Evolutionary conservation across 2,113 vertebrate genomes (phyloP), one percentile per base, ranked within the genome.

Genomic region (Oreochromis aureus): DNA sequence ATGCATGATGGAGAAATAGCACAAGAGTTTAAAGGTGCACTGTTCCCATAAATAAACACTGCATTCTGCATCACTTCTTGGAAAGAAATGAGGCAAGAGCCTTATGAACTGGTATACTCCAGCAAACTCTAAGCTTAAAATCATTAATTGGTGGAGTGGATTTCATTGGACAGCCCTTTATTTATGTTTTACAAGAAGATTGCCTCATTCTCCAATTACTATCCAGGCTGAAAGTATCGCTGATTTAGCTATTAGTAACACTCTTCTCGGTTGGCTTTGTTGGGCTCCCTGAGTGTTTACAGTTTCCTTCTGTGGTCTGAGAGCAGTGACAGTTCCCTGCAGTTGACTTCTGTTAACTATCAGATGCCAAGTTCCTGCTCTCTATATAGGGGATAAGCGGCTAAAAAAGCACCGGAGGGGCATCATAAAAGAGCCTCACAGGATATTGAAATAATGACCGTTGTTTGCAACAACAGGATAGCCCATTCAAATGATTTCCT

Each of bases 391-490:
- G 63, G 63, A 91, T 89, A 90, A 55, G 32, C 16, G 69, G 83
- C 86, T 90, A 92, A 48, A 92, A 85, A 87, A 84, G 80, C 82
- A 71, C 86, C 1, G 10, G 53, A 7, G 87, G 91, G 90, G 87
- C 85, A 86, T 95, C 59, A 79, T 95, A 94, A 96, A 96, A 94
- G 39, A 89, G 82, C 92, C 76, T 92, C 73, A 85, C 92, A 93
- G 95, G 95, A 95, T 95, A 92, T 93, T 92, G 87, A 95, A 95
- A 93, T 95, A 96, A 96, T 95, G 93, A 91, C 88, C 13, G 30
- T 88, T 92, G 86, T 91, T 95, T 80, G 81, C 71, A 80, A 91
- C 84, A 92, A 93, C 91, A 93, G 87, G 87, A 90, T 79, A 89
- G 89, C 84, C 89, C 81, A 81, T 87, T 93, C 83, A 94, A 96